Evolutionary conservation across 1,140 invertebrate genomes (phyloP).

Genomic region (Drosophila truncata): DNA sequence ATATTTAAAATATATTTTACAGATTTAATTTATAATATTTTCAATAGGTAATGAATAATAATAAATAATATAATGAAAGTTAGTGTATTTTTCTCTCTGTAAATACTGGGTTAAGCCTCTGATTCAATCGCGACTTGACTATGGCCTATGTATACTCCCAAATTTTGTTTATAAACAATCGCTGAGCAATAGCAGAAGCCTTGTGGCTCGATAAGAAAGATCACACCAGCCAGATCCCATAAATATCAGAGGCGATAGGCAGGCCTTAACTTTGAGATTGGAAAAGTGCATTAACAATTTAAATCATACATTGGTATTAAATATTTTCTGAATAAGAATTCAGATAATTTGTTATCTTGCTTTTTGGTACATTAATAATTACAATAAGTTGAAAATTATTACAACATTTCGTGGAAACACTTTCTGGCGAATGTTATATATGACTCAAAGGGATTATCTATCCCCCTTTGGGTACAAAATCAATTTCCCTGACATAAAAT

Average conservation of each 20-base stretch:
- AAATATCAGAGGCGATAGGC: constrained; percentile 13
- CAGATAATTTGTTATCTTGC: constrained; percentile 5
- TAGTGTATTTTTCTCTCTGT: background rate
- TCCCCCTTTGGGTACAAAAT: constrained; percentile 6
- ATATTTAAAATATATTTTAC: background rate
- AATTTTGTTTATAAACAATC: constrained; percentile 79
- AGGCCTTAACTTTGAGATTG: background rate
- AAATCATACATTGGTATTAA: background rate
- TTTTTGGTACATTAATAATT: background rate
- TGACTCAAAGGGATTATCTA: background rate
- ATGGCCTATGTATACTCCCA: constrained; percentile 1
- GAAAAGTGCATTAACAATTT: constrained; percentile 1
- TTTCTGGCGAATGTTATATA: background rate
- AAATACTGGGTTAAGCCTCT: background rate
- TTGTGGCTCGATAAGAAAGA: constrained; percentile 37
- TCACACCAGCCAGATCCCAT: constrained; percentile 23
- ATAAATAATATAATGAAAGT: background rate
- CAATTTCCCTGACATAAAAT: constrained; percentile 55
- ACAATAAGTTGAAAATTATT: background rate
- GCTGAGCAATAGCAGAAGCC: constrained; percentile 19
- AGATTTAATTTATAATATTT: background rate
- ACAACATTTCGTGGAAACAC: background rate
- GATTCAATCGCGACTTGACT: constrained; percentile 23
- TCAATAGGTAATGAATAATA: too few relatives aligned
- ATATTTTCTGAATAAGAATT: background rate